Conservation (phyloP, 2,888 invertebrate species). For the Charanyca ferruginea region DNA sequence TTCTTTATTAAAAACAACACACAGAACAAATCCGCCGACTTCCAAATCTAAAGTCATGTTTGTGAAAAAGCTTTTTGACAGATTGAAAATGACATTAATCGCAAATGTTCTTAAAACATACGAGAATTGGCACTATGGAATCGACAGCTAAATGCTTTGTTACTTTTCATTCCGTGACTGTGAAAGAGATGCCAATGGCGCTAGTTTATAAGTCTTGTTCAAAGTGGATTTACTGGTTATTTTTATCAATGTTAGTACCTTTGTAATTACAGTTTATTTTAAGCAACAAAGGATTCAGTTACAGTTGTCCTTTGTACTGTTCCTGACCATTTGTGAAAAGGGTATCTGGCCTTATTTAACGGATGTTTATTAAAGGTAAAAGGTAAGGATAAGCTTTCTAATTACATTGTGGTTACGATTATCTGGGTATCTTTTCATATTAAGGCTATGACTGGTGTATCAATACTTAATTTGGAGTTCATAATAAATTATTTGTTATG, state of each 20-base stretch:
- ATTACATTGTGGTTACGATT: slow-evolving; percentile 30
- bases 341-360: slow-evolving; percentile 34
- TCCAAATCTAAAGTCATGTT: no score
- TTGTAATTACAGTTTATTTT: slow-evolving; percentile 55
- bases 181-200: not conserved
- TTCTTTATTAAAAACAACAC: no score
- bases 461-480: not conserved
- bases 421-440: slow-evolving; percentile 1
- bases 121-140: no score
- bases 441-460: slow-evolving; percentile 1
- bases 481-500: no score
- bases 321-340: slow-evolving; percentile 49
- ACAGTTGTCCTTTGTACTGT: slow-evolving; percentile 41
- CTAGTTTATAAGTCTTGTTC: not conserved
- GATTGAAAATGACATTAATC: no score
- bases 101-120: no score
- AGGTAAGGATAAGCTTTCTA: slow-evolving; percentile 17
- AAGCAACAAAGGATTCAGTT: slow-evolving; percentile 51
- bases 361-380: slow-evolving; percentile 29
- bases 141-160: no score
- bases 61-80: no score
- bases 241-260: slow-evolving; percentile 2
- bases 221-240: slow-evolving; percentile 9
- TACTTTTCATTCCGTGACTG: no score
- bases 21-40: no score